These are phyloP conservation scores for Siderastrea siderea DNA, from an alignment of 92 coral and sea anemone species.

Conservation along the genomic window DNA sequence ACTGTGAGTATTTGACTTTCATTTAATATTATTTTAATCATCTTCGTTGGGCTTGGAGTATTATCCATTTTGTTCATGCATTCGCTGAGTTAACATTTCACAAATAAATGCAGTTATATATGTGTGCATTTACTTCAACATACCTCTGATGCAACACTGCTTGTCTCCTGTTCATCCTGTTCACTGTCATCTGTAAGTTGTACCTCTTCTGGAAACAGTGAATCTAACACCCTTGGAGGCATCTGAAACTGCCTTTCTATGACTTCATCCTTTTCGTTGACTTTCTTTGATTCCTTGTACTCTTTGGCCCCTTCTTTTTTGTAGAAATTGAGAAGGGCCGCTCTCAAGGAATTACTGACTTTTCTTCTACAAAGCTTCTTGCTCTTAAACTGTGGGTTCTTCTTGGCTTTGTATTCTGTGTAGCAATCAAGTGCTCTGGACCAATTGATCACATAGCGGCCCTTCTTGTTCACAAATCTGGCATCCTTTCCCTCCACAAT, in stretches of 20 bases:
- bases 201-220: conserved; percentile 2
- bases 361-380: not conserved
- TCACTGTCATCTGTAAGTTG: conserved; percentile 8
- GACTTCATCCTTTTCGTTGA: conserved; percentile 32
- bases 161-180: conserved; percentile 14
- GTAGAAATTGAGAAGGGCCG: conserved; percentile 43
- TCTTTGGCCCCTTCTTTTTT: conserved; percentile 52
- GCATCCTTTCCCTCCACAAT: conserved; percentile 43
- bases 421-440: conserved; percentile 29
- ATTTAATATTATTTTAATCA: too few relatives aligned
- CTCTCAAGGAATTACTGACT: conserved; percentile 39
- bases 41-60: too few relatives aligned
- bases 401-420: conserved; percentile 27
- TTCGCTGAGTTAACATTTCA: too few relatives aligned
- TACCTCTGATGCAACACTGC: conserved; percentile 14
- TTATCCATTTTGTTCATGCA: too few relatives aligned
- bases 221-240: conserved; percentile 30
- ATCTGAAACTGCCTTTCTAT: conserved; percentile 51
- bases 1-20: too few relatives aligned
- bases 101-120: too few relatives aligned
- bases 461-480: conserved; percentile 27
- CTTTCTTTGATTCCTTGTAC: conserved; percentile 35
- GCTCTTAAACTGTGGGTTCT: conserved; percentile 24
- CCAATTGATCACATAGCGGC: conserved; percentile 47
- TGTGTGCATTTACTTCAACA: not conserved